Percentiles rank a stretch among this genome's conserved stretches.
Evolutionary conservation across 1,140 invertebrate genomes (phyloP).

Genomic region (Pseudomyrmex flavicornis): DNA sequence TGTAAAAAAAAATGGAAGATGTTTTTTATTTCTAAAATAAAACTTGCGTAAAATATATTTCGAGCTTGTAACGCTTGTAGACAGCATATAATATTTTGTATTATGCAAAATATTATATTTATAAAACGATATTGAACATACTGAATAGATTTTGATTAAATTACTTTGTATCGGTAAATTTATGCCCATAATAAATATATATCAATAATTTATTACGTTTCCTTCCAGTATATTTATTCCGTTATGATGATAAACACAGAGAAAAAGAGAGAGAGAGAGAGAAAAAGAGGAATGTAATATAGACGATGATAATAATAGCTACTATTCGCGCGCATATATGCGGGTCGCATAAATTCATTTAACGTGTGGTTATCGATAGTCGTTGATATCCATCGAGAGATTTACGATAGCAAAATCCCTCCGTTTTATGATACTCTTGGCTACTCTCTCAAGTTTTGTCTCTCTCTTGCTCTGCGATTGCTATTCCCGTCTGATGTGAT

Average conservation of each 20-base stretch:
- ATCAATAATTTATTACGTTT: slow-evolving; percentile 22
- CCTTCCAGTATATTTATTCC: slow-evolving; percentile 40
- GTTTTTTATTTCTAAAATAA: neutral
- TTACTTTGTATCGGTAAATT: slow-evolving; percentile 3
- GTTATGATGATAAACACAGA: slow-evolving; percentile 35
- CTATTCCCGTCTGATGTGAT: slow-evolving; percentile 23
- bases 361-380: slow-evolving; percentile 67
- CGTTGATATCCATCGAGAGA: slow-evolving; percentile 59
- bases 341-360: slow-evolving; percentile 70
- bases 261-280: neutral
- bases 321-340: slow-evolving; percentile 34
- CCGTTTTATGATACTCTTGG: slow-evolving; percentile 40
- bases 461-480: slow-evolving; percentile 40
- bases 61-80: neutral
- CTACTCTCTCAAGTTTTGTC: slow-evolving; percentile 55
- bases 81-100: neutral
- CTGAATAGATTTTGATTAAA: neutral
- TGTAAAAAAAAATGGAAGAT: neutral
- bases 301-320: slow-evolving; percentile 24
- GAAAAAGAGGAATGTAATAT: neutral
- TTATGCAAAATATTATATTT: neutral
- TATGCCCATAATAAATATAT: slow-evolving; percentile 12
- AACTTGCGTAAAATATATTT: neutral
- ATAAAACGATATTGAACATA: neutral
- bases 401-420: slow-evolving; percentile 65